Evolutionary conservation across 2,113 vertebrate genomes (phyloP).

Genomic region (Macrotus californicus): DNA sequence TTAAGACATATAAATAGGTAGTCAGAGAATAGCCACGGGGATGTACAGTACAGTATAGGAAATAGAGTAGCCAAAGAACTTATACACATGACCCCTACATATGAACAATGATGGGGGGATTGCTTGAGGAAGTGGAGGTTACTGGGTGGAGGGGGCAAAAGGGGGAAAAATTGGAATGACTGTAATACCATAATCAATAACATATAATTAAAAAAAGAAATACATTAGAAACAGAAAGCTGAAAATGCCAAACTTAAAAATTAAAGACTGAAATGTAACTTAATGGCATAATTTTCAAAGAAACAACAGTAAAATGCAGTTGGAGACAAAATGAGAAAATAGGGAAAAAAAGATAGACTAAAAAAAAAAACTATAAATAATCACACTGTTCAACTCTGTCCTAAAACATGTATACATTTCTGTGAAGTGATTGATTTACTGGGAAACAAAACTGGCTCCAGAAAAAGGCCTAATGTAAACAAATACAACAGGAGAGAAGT

Average conservation of each 20-base stretch:
- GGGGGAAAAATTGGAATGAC: too few species aligned
- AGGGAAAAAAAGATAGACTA: neutral
- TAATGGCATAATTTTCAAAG: conserved; percentile 30
- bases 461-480: neutral
- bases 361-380: conserved; percentile 18
- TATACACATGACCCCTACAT: too few species aligned
- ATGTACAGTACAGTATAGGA: too few species aligned
- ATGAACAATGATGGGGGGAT: too few species aligned
- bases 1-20: too few species aligned
- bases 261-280: conserved; percentile 41
- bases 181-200: too few species aligned
- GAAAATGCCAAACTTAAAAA: conserved; percentile 16
- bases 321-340: conserved; percentile 38
- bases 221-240: neutral
- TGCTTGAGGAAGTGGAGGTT: too few species aligned
- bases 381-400: neutral
- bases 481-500: neutral
- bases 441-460: neutral
- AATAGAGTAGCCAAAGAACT: too few species aligned
- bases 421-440: neutral
- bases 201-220: neutral
- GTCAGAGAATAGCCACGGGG: too few species aligned
- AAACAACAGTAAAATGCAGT: neutral
- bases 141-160: too few species aligned
- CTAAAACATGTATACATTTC: neutral